Base-by-base conservation (phyloP, 92 coral and sea anemone species). In the Actinernus sp. region DNA sequence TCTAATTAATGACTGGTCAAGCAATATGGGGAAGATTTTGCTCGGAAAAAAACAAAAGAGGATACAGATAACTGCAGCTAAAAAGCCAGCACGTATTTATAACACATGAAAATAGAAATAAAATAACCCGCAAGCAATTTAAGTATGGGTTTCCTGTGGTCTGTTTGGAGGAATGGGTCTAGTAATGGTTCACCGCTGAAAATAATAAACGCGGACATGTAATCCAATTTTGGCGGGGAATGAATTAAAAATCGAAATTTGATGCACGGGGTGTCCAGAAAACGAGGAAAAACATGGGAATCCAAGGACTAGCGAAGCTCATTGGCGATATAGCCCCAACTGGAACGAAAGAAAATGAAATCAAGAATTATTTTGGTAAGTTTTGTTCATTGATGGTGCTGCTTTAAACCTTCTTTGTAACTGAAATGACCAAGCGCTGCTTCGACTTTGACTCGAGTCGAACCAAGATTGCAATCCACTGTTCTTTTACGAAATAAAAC, bases 331-430 rank as follows among this genome's bases (percentile, higher is more conserved):
- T 64, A 71, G 99, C 99, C 24, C 99, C 99, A 1, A 70, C 93
- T 17, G 88, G 81, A 37, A 83, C 86, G 74, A 95, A 84, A 50
- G 99, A 95, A 61, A 95, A 95, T 54, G 99, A 95, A 56, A 95
- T 95, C 17, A 95, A 95, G 85, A 95, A 95, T 78, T 95, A 91
- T 57, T 95, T 95, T 45, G 99, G 97, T 91, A 43, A 49, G 92
- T 69, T 9, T 34, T 14, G 14, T 34, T 14, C 8, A 34, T 34
- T 34, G 4, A 3, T 7, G 32, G 11, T 19, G 6, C 14, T 63
- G 20, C 7, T 62, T 45, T 41, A 2, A 18, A 8, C 24, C 4
- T 16, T 52, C 20, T 17, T 17, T 52, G 17, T 52, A 0, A 20
- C 20, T 19, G 26, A 22, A 18, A n/a, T n/a, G n/a, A n/a, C n/a